Conservation (phyloP, 2,888 invertebrate species). For the Athalia rosae region DNA sequence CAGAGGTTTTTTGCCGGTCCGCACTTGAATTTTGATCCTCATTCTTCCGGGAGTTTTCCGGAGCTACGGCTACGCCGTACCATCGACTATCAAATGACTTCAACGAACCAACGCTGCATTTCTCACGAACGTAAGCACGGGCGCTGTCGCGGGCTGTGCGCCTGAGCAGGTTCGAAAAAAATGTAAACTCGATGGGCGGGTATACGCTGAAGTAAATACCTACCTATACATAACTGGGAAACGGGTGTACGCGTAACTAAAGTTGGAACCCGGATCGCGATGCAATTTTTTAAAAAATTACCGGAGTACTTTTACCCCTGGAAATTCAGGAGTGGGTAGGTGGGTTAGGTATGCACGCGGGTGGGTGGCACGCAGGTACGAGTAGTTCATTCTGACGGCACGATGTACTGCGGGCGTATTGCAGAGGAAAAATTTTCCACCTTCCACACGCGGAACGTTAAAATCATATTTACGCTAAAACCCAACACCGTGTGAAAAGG, state of each 20-base stretch:
- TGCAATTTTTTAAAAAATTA: neutral
- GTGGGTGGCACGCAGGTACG: too few relatives aligned
- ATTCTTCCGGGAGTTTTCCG: constrained; percentile 1
- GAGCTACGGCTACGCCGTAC: neutral
- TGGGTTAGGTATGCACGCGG: too few relatives aligned
- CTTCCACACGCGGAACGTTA: neutral
- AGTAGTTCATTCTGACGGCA: too few relatives aligned
- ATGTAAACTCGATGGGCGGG: too few relatives aligned
- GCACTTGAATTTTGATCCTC: neutral
- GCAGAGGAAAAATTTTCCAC: neutral
- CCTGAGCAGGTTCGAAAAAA: too few relatives aligned
- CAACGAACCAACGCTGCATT: neutral
- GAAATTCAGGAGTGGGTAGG: too few relatives aligned
- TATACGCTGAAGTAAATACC: neutral
- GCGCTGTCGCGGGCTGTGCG: neutral
- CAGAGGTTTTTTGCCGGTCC: neutral
- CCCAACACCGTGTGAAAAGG: too few relatives aligned
- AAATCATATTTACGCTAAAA: too few relatives aligned
- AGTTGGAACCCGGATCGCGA: neutral
- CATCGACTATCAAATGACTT: neutral
- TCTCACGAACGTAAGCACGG: neutral
- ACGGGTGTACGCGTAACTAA: neutral
- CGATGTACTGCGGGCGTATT: too few relatives aligned
- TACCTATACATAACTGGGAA: neutral
- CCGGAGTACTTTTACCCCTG: too few relatives aligned